A percentile compares a stretch with the other conserved stretches of the same genome.
Conservation (phyloP, 2,797 vertebrate genomes). For the Emys orbicularis region DNA sequence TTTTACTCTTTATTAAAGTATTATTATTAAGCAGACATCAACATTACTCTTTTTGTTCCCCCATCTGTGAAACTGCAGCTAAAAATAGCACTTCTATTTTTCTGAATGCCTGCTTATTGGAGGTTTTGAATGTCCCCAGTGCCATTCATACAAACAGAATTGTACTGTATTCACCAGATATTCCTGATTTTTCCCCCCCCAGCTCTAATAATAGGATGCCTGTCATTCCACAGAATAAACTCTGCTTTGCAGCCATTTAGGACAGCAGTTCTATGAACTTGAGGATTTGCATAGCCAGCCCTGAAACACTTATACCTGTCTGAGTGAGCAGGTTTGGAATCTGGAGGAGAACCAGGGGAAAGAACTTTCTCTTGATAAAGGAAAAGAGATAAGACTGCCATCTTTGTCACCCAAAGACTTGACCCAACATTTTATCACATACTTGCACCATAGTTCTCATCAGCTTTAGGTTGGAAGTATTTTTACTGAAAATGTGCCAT, state of each 20-base stretch:
- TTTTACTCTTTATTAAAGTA: neutral
- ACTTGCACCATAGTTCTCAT: neutral
- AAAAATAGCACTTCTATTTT: neutral
- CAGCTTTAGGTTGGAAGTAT: neutral
- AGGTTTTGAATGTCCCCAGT: neutral
- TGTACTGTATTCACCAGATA: neutral
- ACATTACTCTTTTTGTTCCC: neutral
- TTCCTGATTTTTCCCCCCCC: neutral
- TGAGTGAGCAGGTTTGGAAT: neutral
- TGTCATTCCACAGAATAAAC: neutral
- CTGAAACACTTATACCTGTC: neutral
- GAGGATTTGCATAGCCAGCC: neutral
- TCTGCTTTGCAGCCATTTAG: neutral
- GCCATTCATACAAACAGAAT: neutral
- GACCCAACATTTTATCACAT: neutral
- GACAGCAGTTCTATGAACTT: constrained; percentile 21
- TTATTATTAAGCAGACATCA: neutral
- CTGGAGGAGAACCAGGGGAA: constrained; percentile 2
- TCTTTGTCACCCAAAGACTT: neutral
- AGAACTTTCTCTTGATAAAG: neutral
- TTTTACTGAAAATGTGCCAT: neutral
- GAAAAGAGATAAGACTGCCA: neutral
- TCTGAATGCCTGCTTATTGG: neutral
- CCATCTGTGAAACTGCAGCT: neutral
- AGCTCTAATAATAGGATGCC: neutral